A percentile compares a stretch with the other conserved stretches of the same genome.
Evolutionary conservation across 1,140 invertebrate genomes (phyloP).

Genomic region (Caerostris extrusa): DNA sequence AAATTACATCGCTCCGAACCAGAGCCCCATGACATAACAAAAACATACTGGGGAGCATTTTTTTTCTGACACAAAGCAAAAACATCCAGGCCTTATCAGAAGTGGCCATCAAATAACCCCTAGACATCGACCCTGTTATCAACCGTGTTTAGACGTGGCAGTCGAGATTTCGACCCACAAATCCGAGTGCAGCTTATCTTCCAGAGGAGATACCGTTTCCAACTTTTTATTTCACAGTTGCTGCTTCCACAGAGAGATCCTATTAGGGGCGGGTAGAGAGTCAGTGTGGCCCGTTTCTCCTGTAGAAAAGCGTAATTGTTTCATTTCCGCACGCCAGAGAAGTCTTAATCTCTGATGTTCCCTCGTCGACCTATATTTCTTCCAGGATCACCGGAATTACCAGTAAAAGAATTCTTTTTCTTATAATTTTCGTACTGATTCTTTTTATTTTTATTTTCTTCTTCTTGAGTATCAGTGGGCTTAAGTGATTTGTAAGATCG

Average conservation of each 20-base stretch:
- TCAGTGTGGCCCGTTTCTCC: not conserved
- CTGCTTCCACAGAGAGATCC: not conserved
- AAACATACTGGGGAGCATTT: not conserved
- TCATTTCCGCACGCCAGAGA: not conserved
- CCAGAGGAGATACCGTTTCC: not conserved
- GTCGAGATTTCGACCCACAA: not conserved
- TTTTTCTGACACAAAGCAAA: not conserved
- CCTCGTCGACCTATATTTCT: not conserved
- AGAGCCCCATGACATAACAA: no score
- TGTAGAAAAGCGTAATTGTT: not conserved
- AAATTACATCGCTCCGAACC: no score
- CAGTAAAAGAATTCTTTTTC: not conserved
- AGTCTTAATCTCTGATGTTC: slow-evolving; percentile 19
- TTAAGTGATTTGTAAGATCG: not conserved
- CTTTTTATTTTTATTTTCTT: not conserved
- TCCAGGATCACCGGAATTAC: slow-evolving; percentile 8
- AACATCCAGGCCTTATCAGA: not conserved
- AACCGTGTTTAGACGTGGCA: not conserved
- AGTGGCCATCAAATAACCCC: not conserved
- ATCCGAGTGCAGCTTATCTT: slow-evolving; percentile 11
- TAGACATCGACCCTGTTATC: not conserved
- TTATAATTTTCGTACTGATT: not conserved
- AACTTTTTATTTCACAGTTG: not conserved
- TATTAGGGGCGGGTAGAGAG: not conserved
- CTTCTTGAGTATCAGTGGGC: not conserved